Conservation (phyloP, 2,797 vertebrate genomes). For the Caiman crocodilus region DNA sequence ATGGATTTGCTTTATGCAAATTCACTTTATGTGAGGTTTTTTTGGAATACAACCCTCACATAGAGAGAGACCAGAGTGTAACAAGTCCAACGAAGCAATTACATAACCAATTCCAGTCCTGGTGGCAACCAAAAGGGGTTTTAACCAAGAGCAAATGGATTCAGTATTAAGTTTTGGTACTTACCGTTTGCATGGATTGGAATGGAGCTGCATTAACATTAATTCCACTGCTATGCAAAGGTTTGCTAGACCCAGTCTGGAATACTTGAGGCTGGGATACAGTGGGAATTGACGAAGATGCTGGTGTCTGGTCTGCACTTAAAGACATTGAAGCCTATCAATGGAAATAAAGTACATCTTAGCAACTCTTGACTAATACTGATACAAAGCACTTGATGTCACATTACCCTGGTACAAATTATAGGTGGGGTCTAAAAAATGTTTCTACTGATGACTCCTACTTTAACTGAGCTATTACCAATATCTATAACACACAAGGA, state of each 20-base stretch:
- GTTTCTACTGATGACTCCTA: neutral
- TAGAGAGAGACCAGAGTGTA: neutral
- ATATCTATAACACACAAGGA: too few relatives aligned
- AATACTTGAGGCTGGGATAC: conserved; percentile 94
- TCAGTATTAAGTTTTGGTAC: neutral
- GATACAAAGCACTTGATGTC: neutral
- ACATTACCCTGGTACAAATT: neutral
- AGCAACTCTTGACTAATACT: neutral
- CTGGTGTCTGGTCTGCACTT: conserved; percentile 91
- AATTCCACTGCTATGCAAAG: conserved; percentile 96
- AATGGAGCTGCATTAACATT: conserved; percentile 99
- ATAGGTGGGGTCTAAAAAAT: neutral
- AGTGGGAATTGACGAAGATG: conserved; percentile 91
- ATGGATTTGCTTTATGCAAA: too few relatives aligned
- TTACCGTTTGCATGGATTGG: conserved; percentile 99
- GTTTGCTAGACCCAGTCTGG: conserved; percentile 93
- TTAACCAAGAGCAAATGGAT: neutral
- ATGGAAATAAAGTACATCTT: conserved; percentile 47
- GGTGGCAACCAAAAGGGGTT: neutral
- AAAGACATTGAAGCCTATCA: conserved; percentile 91
- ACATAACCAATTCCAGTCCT: neutral
- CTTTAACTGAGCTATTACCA: neutral
- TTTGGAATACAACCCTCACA: too few relatives aligned
- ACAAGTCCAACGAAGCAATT: neutral
- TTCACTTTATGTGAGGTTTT: too few relatives aligned